Percentiles rank a stretch among this genome's conserved stretches.
These are phyloP conservation scores for Malurus splendens DNA, from an alignment of 2,797 vertebrate genomes.

Conservation along the genomic window DNA sequence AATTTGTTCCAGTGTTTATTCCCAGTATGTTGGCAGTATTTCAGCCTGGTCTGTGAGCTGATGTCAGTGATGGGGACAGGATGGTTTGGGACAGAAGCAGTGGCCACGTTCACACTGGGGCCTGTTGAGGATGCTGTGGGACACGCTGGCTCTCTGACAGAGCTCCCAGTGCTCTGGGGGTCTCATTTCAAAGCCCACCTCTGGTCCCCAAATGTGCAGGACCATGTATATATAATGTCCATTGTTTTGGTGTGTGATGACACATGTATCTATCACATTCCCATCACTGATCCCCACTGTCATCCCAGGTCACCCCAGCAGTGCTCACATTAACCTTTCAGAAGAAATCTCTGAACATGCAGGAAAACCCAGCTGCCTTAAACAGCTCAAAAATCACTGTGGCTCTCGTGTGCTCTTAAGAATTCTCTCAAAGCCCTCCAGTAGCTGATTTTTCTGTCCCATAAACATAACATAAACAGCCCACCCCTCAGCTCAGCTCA, in stretches of 20 bases:
- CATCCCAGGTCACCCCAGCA: not conserved
- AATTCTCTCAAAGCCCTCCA: not conserved
- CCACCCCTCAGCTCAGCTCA: not conserved
- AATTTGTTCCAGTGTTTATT: not conserved
- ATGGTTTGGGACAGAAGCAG: not conserved
- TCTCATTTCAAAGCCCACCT: not conserved
- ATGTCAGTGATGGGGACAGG: not conserved
- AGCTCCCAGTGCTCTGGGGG: not conserved
- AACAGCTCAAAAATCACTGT: not conserved
- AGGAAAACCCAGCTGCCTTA: not conserved
- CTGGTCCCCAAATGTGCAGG: not conserved
- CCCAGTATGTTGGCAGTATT: not conserved
- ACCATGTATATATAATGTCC: too few relatives aligned
- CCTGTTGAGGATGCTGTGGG: not conserved
- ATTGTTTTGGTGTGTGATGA: not conserved
- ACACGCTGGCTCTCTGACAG: fast-evolving
- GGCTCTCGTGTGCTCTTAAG: not conserved
- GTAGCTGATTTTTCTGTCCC: not conserved
- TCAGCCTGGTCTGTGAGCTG: not conserved
- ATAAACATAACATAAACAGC: too few relatives aligned
- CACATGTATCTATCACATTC: not conserved
- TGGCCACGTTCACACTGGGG: not conserved
- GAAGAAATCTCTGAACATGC: not conserved
- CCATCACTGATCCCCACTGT: not conserved
- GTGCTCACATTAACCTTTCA: not conserved